Conservation (phyloP, 64 coral and sea anemone genomes). For the Montipora efflorescens region DNA sequence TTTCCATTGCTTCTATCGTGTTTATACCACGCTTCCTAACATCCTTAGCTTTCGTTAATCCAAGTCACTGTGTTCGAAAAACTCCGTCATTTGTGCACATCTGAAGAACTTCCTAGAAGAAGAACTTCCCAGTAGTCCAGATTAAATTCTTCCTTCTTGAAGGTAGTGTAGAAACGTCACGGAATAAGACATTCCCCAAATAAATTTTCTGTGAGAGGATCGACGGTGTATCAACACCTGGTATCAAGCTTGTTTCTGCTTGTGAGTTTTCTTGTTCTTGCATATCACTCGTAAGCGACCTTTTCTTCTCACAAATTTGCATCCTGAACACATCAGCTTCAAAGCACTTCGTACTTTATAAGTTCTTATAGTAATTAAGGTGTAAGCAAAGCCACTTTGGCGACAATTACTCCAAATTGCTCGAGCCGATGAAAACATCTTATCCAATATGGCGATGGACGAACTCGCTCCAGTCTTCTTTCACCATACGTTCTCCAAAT, state of each 20-base stretch:
- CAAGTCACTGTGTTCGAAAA: too few species aligned
- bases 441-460: slow-evolving; percentile 68
- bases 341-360: slow-evolving; percentile 94
- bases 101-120: too few species aligned
- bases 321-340: slow-evolving; percentile 85
- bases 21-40: too few species aligned
- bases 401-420: slow-evolving; percentile 57
- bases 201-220: not conserved
- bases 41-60: too few species aligned
- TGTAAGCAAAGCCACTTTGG: slow-evolving; percentile 60
- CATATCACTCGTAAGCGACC: slow-evolving; percentile 92
- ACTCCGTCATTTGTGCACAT: too few species aligned
- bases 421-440: slow-evolving; percentile 62
- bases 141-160: too few species aligned
- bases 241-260: slow-evolving; percentile 84
- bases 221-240: not conserved
- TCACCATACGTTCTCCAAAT: not conserved
- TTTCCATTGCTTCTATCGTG: too few species aligned
- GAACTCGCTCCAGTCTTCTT: not conserved
- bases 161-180: not conserved
- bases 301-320: slow-evolving; percentile 97
- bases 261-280: slow-evolving; percentile 94
- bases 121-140: too few species aligned
- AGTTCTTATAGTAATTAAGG: slow-evolving; percentile 77
- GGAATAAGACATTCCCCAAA: not conserved